Evolutionary conservation across 2,888 invertebrate genomes (phyloP), one percentile per base, ranked within the genome.

Genomic region (Lottia gigantea): DNA sequence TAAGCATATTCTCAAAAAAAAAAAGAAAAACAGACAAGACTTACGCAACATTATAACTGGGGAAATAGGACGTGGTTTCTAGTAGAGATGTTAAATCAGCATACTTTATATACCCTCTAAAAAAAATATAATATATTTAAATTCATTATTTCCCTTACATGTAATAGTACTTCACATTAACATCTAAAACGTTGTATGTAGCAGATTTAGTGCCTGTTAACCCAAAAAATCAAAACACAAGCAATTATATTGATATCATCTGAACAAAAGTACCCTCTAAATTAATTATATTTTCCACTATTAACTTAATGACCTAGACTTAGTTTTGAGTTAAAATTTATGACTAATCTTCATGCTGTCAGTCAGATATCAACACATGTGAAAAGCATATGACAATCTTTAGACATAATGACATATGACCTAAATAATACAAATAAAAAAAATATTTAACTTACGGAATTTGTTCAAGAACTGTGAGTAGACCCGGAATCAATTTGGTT

Each of bases 381-480:
- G 40, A 15, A 49, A 49, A 64, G n/a, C n/a, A n/a, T n/a, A n/a
- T n/a, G n/a, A n/a, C n/a, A n/a, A n/a, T n/a, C n/a, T 64, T 25
- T 26, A 47, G 64, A 66, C 45, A 64, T 0, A 45, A 19, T 1
- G 45, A 55, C 47, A 55, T 12, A 45, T 16, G 16, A 47, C 15
- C 14, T 46, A 14, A 68, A 25, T 23, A 25, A 16, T 25, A n/a
- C n/a, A n/a, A n/a, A n/a, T n/a, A n/a, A 19, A 26, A 61, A 26
- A 14, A 15, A n/a, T 47, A 6, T 14, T 11, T 49, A 15, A 84
- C 88, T 86, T 80, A 90, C 89, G 91, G 91, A 72, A 91, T 85
- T 78, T 96, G 96, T 87, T 97, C 96, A 2, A 94, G 90, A 61
- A 96, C 91, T 91, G 93, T 93, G 12, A 93, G 89, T 46, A 92